Evolutionary conservation across 1,140 invertebrate species (phyloP).

Genomic region (Drosophila baimaii): DNA sequence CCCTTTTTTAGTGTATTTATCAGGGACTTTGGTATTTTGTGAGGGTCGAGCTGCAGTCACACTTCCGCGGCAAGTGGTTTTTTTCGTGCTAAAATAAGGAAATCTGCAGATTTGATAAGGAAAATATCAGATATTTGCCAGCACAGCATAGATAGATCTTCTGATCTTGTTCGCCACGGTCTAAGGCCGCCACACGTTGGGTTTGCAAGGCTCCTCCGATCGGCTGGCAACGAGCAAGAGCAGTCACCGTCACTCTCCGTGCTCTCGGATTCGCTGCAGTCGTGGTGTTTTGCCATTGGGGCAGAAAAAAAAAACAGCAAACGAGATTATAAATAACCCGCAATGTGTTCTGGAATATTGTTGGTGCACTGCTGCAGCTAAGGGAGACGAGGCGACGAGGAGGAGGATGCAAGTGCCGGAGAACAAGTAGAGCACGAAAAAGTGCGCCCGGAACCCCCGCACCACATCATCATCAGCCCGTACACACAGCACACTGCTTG

Average conservation of each 20-base stretch:
- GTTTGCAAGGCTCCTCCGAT: not conserved
- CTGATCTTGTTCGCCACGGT: too few species aligned
- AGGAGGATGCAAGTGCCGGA: constrained; percentile 48
- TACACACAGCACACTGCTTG: not conserved
- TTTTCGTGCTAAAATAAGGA: constrained; percentile 38
- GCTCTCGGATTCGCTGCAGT: constrained; percentile 57
- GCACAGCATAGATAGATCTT: constrained; percentile 17
- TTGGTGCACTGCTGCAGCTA: constrained; percentile 24
- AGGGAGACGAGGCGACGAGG: not conserved
- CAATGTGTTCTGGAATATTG: constrained; percentile 22
- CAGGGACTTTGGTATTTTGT: not conserved
- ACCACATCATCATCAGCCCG: constrained; percentile 5
- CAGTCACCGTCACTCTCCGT: constrained; percentile 13
- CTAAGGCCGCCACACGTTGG: not conserved
- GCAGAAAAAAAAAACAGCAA: constrained; percentile 56
- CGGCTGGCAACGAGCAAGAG: not conserved
- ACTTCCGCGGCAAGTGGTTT: constrained; percentile 29
- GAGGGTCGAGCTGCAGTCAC: constrained; percentile 15
- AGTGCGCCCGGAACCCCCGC: constrained; percentile 22
- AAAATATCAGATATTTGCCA: constrained; percentile 18
- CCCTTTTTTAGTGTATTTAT: not conserved
- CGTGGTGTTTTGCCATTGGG: constrained; percentile 79
- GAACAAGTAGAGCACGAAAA: constrained; percentile 50
- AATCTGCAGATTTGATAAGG: constrained; percentile 29
- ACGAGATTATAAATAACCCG: constrained; percentile 73